Conservation (phyloP, 2,797 vertebrate genomes). For the Allenopithecus nigroviridis region DNA sequence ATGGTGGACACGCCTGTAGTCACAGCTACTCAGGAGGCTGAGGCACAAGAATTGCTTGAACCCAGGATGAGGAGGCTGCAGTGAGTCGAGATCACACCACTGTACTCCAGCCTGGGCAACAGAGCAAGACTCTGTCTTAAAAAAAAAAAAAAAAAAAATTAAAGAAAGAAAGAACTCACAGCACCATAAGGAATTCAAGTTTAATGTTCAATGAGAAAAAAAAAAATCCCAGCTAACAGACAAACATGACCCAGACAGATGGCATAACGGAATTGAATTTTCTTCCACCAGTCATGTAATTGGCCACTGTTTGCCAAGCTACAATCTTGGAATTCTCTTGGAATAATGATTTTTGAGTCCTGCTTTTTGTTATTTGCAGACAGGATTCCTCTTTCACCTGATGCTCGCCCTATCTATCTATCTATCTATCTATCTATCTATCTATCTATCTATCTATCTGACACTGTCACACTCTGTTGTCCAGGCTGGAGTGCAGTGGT, state of each 20-base stretch:
- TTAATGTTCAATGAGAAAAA: neutral
- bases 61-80: neutral
- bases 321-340: neutral
- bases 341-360: neutral
- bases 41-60: neutral
- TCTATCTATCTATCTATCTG: too few species aligned
- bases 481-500: neutral
- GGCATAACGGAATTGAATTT: neutral
- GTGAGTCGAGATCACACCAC: neutral
- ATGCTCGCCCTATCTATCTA: neutral
- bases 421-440: too few species aligned
- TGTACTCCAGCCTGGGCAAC: neutral
- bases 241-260: neutral
- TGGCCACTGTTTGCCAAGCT: neutral
- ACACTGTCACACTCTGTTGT: neutral
- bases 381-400: neutral
- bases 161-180: neutral
- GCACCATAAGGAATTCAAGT: neutral
- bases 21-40: neutral
- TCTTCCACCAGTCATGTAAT: neutral
- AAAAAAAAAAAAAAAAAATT: too few species aligned
- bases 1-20: neutral
- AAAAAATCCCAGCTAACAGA: neutral
- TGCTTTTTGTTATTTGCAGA: neutral
- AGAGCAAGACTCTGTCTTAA: neutral